Percentiles rank a stretch among this genome's conserved stretches.
Conservation (phyloP, 2,797 vertebrate species). For the Potorous gilbertii region DNA sequence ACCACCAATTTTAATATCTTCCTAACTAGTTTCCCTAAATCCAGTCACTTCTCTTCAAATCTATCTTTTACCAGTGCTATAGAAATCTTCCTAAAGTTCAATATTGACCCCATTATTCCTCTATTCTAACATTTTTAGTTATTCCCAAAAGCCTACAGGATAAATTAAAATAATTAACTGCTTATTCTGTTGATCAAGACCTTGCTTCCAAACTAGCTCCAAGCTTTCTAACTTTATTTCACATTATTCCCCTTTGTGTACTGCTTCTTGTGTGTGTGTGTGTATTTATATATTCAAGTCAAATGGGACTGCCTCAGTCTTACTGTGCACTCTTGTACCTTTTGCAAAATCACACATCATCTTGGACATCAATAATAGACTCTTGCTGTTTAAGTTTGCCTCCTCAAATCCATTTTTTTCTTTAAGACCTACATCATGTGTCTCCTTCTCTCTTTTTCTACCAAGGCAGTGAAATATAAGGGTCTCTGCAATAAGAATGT, state of each 20-base stretch:
- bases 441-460: background rate
- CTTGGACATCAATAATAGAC: background rate
- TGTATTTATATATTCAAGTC: background rate
- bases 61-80: background rate
- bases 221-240: background rate
- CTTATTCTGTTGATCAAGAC: background rate
- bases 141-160: background rate
- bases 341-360: background rate
- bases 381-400: background rate
- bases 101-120: background rate
- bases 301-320: background rate
- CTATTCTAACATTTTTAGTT: background rate
- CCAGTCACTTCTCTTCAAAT: background rate
- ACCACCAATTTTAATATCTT: background rate
- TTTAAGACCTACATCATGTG: background rate
- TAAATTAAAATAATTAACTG: background rate
- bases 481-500: constrained; percentile 58
- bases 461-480: constrained; percentile 48
- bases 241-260: background rate
- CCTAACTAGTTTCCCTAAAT: background rate
- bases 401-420: background rate
- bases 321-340: background rate
- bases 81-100: background rate
- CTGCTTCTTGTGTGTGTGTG: too few relatives aligned
- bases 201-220: background rate